Conservation (phyloP, 2,113 vertebrate species). For the Ophiodon elongatus region DNA sequence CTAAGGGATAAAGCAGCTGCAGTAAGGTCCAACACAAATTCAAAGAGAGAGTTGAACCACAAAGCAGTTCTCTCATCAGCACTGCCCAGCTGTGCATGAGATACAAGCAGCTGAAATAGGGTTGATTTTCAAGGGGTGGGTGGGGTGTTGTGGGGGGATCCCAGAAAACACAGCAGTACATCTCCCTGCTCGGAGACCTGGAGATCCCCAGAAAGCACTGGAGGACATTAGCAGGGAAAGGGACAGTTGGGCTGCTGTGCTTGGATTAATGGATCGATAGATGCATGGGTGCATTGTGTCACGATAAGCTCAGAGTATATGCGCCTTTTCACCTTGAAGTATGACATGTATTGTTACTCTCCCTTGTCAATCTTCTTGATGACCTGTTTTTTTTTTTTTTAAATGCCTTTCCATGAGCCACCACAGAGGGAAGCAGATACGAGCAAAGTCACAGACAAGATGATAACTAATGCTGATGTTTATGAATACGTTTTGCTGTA, state of each 20-base stretch:
- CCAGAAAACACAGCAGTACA: slow-evolving; percentile 20
- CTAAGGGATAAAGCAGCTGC: background rate
- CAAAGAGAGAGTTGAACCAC: background rate
- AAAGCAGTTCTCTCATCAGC: background rate
- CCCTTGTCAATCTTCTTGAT: slow-evolving; percentile 51
- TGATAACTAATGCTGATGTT: background rate
- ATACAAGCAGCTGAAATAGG: background rate
- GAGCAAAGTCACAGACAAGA: background rate
- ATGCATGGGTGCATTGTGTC: slow-evolving; percentile 41
- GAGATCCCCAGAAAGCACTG: slow-evolving; percentile 1
- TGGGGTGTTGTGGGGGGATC: background rate
- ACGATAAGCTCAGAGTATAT: slow-evolving; percentile 32
- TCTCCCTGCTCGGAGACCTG: background rate
- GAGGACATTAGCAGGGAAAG: slow-evolving; percentile 2
- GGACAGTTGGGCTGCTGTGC: slow-evolving; percentile 8
- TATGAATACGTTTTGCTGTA: background rate
- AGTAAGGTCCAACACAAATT: background rate
- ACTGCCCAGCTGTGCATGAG: background rate
- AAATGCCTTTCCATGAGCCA: slow-evolving; percentile 37
- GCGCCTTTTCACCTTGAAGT: slow-evolving; percentile 60
- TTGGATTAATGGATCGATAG: slow-evolving; percentile 36
- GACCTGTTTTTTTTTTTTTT: slow-evolving; percentile 45
- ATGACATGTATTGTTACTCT: slow-evolving; percentile 53
- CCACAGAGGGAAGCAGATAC: slow-evolving; percentile 10
- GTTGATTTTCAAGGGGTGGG: background rate